A percentile compares a stretch with the other conserved stretches of the same genome.
Evolutionary conservation across 2,113 vertebrate genomes (phyloP).

Genomic region (Hemicordylus capensis): DNA sequence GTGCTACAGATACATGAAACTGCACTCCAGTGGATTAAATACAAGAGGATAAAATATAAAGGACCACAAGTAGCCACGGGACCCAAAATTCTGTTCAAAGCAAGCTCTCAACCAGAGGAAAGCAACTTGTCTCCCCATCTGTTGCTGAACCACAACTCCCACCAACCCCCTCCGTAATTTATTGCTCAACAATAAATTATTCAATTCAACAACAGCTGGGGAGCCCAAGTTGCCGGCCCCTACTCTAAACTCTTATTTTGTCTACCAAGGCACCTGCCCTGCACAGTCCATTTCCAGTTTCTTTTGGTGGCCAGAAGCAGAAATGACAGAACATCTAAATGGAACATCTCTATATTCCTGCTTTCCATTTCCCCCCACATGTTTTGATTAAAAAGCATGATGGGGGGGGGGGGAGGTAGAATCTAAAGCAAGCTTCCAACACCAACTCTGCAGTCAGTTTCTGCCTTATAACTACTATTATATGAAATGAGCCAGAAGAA

Average conservation of each 20-base stretch:
- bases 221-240: too few species aligned
- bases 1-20: not conserved
- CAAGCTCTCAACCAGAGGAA: too few species aligned
- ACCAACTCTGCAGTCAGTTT: not conserved
- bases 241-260: fast-evolving
- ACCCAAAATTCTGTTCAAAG: not conserved
- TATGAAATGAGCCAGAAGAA: not conserved
- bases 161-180: too few species aligned
- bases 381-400: not conserved
- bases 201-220: too few species aligned
- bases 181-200: too few species aligned
- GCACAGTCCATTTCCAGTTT: not conserved
- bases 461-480: not conserved
- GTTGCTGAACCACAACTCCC: too few species aligned
- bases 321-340: not conserved
- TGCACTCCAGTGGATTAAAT: fast-evolving
- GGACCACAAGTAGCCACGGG: fast-evolving
- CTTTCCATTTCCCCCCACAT: not conserved
- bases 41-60: not conserved
- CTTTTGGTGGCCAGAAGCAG: not conserved
- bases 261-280: not conserved
- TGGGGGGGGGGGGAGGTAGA: fast-evolving
- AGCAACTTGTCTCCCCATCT: too few species aligned
- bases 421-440: not conserved
- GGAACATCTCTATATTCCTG: not conserved